Evolutionary conservation across 2,113 vertebrate genomes (phyloP).

Genomic region (Megatriorchis doriae): DNA sequence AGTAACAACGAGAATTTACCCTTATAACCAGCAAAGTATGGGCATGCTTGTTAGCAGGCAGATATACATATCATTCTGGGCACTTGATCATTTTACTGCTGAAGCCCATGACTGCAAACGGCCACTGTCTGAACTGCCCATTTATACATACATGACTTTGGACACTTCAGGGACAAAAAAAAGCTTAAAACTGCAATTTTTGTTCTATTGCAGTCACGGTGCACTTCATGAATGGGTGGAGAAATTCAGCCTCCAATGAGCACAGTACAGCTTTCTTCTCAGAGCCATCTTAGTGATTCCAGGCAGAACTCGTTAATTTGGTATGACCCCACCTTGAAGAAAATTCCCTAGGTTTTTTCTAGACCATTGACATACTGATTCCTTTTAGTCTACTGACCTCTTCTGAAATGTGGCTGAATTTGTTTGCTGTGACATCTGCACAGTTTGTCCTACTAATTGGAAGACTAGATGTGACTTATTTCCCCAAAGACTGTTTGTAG

Average conservation of each 20-base stretch:
- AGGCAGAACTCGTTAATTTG: neutral
- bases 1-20: neutral
- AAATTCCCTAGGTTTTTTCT: neutral
- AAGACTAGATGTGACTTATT: conserved; percentile 37
- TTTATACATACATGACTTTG: fast-evolving
- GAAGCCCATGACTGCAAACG: neutral
- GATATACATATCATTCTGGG: fast-evolving
- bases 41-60: neutral
- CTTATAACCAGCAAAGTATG: neutral
- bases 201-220: neutral
- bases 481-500: neutral
- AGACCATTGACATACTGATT: neutral
- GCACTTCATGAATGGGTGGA: neutral
- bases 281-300: neutral
- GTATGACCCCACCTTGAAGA: neutral
- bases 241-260: neutral
- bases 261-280: neutral
- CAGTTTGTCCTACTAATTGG: conserved; percentile 28
- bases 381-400: conserved; percentile 49
- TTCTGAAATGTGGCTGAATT: conserved; percentile 43
- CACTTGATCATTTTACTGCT: fast-evolving
- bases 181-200: neutral
- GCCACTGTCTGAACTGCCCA: neutral
- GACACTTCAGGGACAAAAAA: neutral
- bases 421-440: neutral